These are phyloP conservation scores for Spodoptera littoralis DNA, from an alignment of 2,888 invertebrate genomes.

Conservation along the genomic window DNA sequence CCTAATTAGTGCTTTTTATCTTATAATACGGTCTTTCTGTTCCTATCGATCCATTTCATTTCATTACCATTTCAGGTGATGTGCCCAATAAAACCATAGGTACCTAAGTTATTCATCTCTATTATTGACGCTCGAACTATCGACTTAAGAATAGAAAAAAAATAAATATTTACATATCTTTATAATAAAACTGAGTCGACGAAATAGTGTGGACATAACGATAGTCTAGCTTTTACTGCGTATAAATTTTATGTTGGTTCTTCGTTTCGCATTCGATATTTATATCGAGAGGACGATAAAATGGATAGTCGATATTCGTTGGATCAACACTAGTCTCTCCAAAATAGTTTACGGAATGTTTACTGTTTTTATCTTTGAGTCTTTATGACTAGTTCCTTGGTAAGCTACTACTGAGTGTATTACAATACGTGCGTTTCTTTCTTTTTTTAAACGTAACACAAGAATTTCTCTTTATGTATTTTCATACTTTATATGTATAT, in stretches of 20 bases:
- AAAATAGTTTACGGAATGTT: conserved; percentile 27
- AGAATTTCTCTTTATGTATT: no score
- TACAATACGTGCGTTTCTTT: background rate
- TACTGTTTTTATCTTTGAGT: conserved; percentile 21
- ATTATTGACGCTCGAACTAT: background rate
- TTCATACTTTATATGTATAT: no score
- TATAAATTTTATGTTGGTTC: conserved; percentile 64
- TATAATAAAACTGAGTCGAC: conserved; percentile 37
- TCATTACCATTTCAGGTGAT: no score
- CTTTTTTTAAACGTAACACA: no score
- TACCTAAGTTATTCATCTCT: no score
- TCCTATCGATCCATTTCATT: no score
- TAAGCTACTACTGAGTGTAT: conserved; percentile 5
- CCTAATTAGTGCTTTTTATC: no score
- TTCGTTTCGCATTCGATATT: conserved; percentile 44
- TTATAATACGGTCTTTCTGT: no score
- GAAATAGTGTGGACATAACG: conserved; percentile 47
- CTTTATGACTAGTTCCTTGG: conserved; percentile 15
- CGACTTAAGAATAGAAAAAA: conserved; percentile 26
- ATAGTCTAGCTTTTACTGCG: conserved; percentile 59
- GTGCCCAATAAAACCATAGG: no score
- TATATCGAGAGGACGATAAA: conserved; percentile 53
- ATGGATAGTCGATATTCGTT: conserved; percentile 38
- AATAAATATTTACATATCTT: conserved; percentile 6
- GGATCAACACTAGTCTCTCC: conserved; percentile 15